Base-by-base conservation (phyloP, 2,797 vertebrate species). In the Labroides dimidiatus region DNA sequence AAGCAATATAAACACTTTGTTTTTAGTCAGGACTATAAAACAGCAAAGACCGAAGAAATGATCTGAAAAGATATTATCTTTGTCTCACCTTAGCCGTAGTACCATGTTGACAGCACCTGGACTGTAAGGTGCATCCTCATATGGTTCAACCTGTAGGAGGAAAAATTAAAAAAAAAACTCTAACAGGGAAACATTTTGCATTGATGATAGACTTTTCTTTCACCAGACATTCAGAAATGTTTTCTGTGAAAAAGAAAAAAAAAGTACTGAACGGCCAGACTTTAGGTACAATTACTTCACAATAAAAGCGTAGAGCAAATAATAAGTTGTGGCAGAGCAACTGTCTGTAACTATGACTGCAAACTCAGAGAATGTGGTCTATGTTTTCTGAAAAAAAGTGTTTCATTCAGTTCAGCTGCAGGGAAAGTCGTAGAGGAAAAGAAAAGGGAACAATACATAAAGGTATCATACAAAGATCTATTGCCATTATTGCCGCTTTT, bases 71-170 rank as follows among this genome's bases (percentile, higher is more conserved):
- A 65, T 17, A 21, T 7, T 33, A 5, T 33, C 13, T 42, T 33
- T 39, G 47, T 81, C 95, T 96, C 93, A 99, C 98, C 97, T 97
- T 92, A 99, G 94, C 85, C 98, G 95, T 84, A 99, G 94, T 61
- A 99, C 98, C 92, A 99, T 97, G 94, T 99, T 99, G 88, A 99
- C 93, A 0, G 95, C 95, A 82, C 94, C 93, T 89, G 95, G 93
- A 88, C 87, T 91, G 83, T 93, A 93, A 58, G 93, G 87, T 0
- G 91, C 85, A 58, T 92, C 92, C 83, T 94, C 94, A 69, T 87
- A 94, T 14, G 95, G 94, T 77, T 94, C 95, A 77, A 95, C 94
- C 97, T 98, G 92, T 64, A 64, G 20, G 56, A 69, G n/a, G 75
- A 74, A 77, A 75, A 30, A 71, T 9, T 27, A 27, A 6, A 27